Conservation (phyloP, 1,140 invertebrate species). For the Megalopta genalis region DNA sequence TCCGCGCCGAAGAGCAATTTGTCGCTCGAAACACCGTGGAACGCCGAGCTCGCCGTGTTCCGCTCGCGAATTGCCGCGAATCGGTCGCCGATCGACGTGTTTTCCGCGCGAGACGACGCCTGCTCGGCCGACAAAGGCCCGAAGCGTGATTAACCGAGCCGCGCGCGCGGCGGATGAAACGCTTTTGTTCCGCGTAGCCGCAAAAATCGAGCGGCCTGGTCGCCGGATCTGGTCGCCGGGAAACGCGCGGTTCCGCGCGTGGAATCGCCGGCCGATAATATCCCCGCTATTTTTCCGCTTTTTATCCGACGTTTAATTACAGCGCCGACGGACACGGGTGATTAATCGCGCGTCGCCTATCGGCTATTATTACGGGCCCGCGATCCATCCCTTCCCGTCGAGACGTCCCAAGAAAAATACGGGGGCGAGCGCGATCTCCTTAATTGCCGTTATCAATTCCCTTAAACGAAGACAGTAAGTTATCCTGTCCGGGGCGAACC, state of each 20-base stretch:
- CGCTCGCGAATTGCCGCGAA: not conserved
- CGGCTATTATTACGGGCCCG: not conserved
- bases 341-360: slow-evolving; percentile 15
- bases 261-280: not conserved
- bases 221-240: no score
- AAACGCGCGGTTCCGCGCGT: not conserved
- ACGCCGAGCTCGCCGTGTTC: no score
- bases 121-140: not conserved
- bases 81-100: not conserved
- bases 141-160: not conserved
- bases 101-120: not conserved
- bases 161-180: no score
- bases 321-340: not conserved
- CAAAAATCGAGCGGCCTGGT: not conserved
- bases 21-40: not conserved
- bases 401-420: not conserved
- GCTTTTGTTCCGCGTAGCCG: no score
- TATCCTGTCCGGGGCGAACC: not conserved
- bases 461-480: not conserved
- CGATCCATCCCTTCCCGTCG: not conserved
- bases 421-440: not conserved
- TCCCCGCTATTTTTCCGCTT: not conserved
- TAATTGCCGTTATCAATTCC: not conserved
- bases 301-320: slow-evolving; percentile 25
- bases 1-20: not conserved